These are phyloP conservation scores for Hassar affinis DNA, from an alignment of 2,113 vertebrate species.

Conservation along the genomic window DNA sequence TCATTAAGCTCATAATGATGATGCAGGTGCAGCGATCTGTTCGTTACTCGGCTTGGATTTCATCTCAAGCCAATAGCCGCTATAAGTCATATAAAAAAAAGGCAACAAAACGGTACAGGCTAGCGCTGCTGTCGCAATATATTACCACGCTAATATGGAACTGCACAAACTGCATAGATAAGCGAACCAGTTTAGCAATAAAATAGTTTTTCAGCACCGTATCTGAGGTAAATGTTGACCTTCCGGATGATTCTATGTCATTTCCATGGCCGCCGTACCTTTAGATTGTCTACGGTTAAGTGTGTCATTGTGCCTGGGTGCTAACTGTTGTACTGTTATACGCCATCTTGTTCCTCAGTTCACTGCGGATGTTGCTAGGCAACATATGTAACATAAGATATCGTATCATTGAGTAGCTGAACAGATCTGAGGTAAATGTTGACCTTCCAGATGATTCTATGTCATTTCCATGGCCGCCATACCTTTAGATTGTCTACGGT, in stretches of 20 bases:
- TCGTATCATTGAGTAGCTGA: neutral
- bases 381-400: neutral
- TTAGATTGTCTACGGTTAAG: too few species aligned
- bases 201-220: too few species aligned
- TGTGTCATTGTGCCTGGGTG: too few species aligned
- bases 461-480: neutral
- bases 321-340: too few species aligned
- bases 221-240: neutral
- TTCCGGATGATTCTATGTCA: neutral
- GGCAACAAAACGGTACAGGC: neutral
- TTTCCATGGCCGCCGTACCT: neutral
- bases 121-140: neutral
- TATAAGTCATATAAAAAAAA: conserved; percentile 3
- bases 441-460: neutral
- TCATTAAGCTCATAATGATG: conserved; percentile 58
- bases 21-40: conserved; percentile 58
- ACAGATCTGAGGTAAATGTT: neutral
- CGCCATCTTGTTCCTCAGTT: neutral
- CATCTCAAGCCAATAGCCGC: neutral
- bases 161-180: too few species aligned
- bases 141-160: too few species aligned
- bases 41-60: conserved; percentile 48
- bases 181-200: too few species aligned
- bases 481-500: too few species aligned
- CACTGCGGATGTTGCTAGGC: neutral